Percentiles rank a stretch among this genome's conserved stretches.
Conservation (phyloP, 2,797 vertebrate species). For the Microctenopoma stevenorrisi region DNA sequence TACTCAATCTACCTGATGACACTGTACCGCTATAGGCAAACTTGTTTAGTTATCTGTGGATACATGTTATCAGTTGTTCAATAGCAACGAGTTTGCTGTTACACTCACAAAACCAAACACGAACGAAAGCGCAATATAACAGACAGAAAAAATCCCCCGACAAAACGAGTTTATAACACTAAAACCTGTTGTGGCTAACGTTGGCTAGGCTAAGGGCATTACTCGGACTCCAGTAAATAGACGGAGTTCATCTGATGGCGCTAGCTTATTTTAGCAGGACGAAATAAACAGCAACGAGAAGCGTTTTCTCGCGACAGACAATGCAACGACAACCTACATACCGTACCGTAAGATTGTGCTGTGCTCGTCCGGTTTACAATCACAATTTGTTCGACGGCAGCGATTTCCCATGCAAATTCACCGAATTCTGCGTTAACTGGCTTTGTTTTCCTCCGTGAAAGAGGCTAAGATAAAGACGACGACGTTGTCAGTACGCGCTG, state of each 20-base stretch:
- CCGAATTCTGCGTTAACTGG: constrained; percentile 56
- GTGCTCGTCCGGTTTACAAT: neutral
- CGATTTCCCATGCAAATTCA: constrained; percentile 14
- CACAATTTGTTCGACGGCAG: neutral
- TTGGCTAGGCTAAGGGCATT: constrained; percentile 34
- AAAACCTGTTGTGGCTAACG: constrained; percentile 57
- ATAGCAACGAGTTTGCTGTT: neutral
- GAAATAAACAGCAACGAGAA: constrained; percentile 45
- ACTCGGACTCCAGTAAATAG: constrained; percentile 74
- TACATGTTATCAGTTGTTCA: neutral
- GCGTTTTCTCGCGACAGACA: constrained; percentile 14
- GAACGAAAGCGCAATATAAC: neutral
- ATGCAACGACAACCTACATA: constrained; percentile 10
- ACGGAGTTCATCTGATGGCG: constrained; percentile 69
- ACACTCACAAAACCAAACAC: neutral
- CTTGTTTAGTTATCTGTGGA: neutral
- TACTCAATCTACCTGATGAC: neutral
- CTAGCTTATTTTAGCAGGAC: constrained; percentile 65
- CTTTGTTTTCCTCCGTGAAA: constrained; percentile 78
- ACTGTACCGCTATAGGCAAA: neutral
- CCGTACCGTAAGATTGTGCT: constrained; percentile 26
- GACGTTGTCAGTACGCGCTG: constrained; percentile 57
- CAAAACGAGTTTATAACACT: constrained; percentile 42
- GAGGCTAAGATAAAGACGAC: constrained; percentile 50
- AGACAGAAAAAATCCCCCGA: neutral